Percentiles rank a stretch among this genome's conserved stretches.
These are phyloP conservation scores for Drepanosiphum platanoidis DNA, from an alignment of 2,888 invertebrate genomes.

Conservation along the genomic window DNA sequence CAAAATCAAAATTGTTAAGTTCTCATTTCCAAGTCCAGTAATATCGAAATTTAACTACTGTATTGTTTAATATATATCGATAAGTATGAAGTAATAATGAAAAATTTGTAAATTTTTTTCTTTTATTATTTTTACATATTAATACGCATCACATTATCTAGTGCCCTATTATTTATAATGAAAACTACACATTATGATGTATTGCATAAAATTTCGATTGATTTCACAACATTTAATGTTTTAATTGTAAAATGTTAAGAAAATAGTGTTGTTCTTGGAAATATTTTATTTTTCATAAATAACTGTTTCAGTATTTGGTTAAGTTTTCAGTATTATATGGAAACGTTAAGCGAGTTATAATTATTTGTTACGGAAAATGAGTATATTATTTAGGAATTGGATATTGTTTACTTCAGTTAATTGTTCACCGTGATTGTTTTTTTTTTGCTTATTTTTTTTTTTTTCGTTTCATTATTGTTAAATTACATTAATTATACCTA, in stretches of 20 bases:
- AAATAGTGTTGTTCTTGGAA: constrained; percentile 19
- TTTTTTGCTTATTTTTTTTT: constrained; percentile 25
- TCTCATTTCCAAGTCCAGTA: not conserved
- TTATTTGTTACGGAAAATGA: constrained; percentile 10
- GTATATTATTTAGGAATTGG: constrained; percentile 19
- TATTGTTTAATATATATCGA: not conserved
- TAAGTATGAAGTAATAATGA: not conserved
- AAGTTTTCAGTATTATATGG: constrained; percentile 50
- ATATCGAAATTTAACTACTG: not conserved
- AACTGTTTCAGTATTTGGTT: constrained; percentile 54
- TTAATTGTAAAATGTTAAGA: not conserved
- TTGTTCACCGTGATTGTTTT: constrained; percentile 1
- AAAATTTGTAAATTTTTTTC: not conserved
- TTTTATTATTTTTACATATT: not conserved
- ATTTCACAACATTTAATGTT: constrained; percentile 23
- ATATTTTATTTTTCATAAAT: constrained; percentile 35
- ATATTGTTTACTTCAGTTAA: constrained; percentile 34
- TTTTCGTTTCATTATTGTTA: constrained; percentile 38
- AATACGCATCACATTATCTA: constrained; percentile 22
- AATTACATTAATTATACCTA: constrained; percentile 42
- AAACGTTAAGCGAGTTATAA: constrained; percentile 14
- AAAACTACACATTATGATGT: not conserved
- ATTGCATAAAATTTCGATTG: constrained; percentile 12
- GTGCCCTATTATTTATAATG: not conserved
- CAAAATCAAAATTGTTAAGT: not conserved